These are phyloP conservation scores for Gastrophysa polygoni DNA, from an alignment of 2,888 invertebrate genomes.

Conservation along the genomic window DNA sequence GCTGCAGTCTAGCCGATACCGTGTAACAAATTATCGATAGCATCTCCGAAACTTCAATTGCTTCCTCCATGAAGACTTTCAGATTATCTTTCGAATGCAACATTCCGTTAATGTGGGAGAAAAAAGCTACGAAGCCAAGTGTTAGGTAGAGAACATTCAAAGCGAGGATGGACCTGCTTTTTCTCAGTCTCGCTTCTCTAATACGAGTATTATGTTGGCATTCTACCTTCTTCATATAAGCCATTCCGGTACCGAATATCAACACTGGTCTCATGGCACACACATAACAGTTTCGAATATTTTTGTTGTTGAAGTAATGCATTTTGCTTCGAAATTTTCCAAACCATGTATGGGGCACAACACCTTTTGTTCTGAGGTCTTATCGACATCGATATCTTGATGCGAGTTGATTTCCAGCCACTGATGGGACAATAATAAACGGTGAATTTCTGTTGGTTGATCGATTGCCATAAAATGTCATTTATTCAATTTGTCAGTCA, in stretches of 20 bases:
- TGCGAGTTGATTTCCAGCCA: background rate
- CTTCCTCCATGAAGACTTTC: background rate
- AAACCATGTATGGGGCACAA: too few relatives aligned
- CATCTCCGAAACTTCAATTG: background rate
- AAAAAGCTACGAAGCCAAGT: background rate
- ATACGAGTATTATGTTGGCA: constrained; percentile 1
- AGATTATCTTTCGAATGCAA: background rate
- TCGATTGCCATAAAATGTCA: too few relatives aligned
- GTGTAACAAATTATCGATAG: background rate
- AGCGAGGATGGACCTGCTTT: background rate
- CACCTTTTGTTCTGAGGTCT: background rate
- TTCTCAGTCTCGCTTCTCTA: background rate
- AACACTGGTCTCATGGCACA: constrained; percentile 12
- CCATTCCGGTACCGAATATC: constrained; percentile 8
- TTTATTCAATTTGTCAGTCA: too few relatives aligned
- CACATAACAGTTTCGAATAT: constrained; percentile 14
- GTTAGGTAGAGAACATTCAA: constrained; percentile 2
- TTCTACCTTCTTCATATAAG: constrained; percentile 5
- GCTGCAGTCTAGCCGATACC: background rate
- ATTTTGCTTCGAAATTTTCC: background rate
- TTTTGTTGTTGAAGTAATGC: background rate
- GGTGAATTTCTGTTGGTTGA: background rate
- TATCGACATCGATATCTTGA: background rate
- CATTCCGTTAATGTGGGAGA: background rate
- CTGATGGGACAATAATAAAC: background rate